Percentiles rank a stretch among this genome's conserved stretches.
Conservation (phyloP, 1,140 invertebrate genomes). For the Melitaea cinxia region DNA sequence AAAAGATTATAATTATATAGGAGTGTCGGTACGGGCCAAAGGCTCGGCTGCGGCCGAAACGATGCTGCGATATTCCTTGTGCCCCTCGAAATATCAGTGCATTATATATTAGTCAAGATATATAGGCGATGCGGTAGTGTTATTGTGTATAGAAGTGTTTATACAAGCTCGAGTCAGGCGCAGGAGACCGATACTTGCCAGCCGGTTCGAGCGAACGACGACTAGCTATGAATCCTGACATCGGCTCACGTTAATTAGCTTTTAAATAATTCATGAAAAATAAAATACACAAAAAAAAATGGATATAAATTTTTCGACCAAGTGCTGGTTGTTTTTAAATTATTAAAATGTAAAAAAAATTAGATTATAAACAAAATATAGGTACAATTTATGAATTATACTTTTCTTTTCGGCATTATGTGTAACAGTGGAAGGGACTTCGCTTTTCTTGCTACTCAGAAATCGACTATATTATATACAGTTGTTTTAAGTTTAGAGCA, state of each 20-base stretch:
- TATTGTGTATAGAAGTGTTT: slow-evolving; percentile 76
- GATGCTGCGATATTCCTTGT: slow-evolving; percentile 79
- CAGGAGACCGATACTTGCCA: slow-evolving; percentile 57
- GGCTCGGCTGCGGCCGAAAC: slow-evolving; percentile 60
- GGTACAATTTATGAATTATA: slow-evolving; percentile 82
- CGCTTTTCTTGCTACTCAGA: slow-evolving; percentile 62
- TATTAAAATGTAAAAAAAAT: slow-evolving; percentile 82
- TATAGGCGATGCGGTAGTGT: slow-evolving; percentile 76
- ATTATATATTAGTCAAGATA: slow-evolving; percentile 78
- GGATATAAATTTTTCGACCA: slow-evolving; percentile 81
- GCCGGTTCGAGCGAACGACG: slow-evolving; percentile 79
- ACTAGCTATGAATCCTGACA: slow-evolving; percentile 81
- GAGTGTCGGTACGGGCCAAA: slow-evolving; percentile 35
- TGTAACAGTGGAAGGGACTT: slow-evolving; percentile 73
- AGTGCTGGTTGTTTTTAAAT: slow-evolving; percentile 81
- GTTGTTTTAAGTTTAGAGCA: slow-evolving; percentile 45
- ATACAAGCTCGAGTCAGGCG: slow-evolving; percentile 73
- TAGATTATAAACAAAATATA: slow-evolving; percentile 81
- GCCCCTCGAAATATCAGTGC: slow-evolving; percentile 77
- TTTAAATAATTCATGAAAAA: slow-evolving; percentile 81
- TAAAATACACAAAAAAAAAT: slow-evolving; percentile 81
- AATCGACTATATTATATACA: slow-evolving; percentile 54
- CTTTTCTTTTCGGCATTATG: slow-evolving; percentile 80
- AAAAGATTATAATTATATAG: neutral
- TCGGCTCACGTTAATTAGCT: slow-evolving; percentile 82